Evolutionary conservation across 2,797 vertebrate species (phyloP), one percentile per base, ranked within the genome.

Genomic region (Trematomus bernacchii): DNA sequence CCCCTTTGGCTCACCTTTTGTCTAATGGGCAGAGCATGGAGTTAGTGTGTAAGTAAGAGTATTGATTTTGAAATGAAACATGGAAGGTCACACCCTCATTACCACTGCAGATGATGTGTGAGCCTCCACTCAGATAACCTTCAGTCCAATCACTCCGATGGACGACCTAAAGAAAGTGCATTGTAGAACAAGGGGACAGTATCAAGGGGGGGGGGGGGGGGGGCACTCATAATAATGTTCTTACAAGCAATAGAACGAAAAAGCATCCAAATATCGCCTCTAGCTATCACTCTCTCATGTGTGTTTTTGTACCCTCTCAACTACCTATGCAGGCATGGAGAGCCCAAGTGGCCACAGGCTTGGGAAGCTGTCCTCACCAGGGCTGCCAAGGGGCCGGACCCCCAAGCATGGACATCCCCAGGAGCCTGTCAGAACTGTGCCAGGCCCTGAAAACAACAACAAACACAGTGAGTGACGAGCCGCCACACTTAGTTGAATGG

Each of bases 61-160:
- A 93, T 94, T 90, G 93, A 93, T 94, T 94, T 92, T 88, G 71
- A 87, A 91, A 92, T 92, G 83, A 93, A 93, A 91, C 89, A 88
- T 87, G 75, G 89, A 90, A 92, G 90, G 91, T 91, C 91, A 73
- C 83, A 82, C 76, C 84, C 85, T 92, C 90, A 91, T 92, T 91
- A 90, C 83, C 47, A 53, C 82, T n/a, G 61, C 76, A 82, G 80
- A 90, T 88, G 86, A 92, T 90, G 87, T 65, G 76, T 88, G 74
- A 44, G 79, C 77, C 83, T 91, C 82, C 58, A 75, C 71, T 85
- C 61, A 51, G 71, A 87, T 88, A 79, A 87, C 77, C 85, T 91
- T 89, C 79, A 86, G 68, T 71, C 74, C 59, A 76, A 62, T 51
- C 54, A 55, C 71, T 46, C 55, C 23, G n/a, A 69, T 71, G 73